Evolutionary conservation across 2,888 invertebrate genomes (phyloP), one percentile per base, ranked within the genome.

Genomic region (Zele albiditarsus): DNA sequence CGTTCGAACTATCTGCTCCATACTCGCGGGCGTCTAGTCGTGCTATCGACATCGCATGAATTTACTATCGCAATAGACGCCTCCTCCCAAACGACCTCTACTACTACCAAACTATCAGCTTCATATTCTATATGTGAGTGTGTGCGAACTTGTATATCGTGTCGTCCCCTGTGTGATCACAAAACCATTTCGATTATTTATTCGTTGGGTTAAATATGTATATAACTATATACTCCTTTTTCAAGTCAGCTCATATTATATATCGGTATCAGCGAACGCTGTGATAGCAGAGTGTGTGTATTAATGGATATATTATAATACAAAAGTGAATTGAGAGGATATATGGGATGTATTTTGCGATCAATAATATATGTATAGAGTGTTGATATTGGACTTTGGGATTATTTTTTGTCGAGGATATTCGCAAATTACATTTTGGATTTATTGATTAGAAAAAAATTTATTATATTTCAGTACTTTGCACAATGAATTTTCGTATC

Each of bases 11-110:
- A 70, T 65, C 66, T 72, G 1, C 49, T 46, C 68, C 38, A 63
- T 68, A 57, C 68, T 67, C 68, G 42, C 69, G 71, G 20, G n/a
- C 8, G 20, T 53, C 46, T 46, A 46, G 75, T 69, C 67, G 63
- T 77, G 76, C 62, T 69, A 77, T 79, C 71, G 71, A 60, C 74
- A 77, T 79, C 60, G 71, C 72, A 79, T 79, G 77, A 79, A 79
- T 77, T 79, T 77, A 74, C 62, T 74, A 79, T 74, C 66, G 74
- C 68, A 70, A 74, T 76, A 74, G 69, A 72, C 63, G 60, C 68
- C 46, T 71, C 42, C 70, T 12, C 46, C 42, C n/a, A 3, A 53
- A 31, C 33, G 5, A 28, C 33, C n/a, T 33, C 63, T 63, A 33
- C 6, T 38, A 20, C 53, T 53, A 53, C 8, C n/a, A 46, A 46